Percentiles rank a stretch among this genome's conserved stretches.
Evolutionary conservation across 2,888 invertebrate genomes (phyloP).

Genomic region (Cheilosia soror): DNA sequence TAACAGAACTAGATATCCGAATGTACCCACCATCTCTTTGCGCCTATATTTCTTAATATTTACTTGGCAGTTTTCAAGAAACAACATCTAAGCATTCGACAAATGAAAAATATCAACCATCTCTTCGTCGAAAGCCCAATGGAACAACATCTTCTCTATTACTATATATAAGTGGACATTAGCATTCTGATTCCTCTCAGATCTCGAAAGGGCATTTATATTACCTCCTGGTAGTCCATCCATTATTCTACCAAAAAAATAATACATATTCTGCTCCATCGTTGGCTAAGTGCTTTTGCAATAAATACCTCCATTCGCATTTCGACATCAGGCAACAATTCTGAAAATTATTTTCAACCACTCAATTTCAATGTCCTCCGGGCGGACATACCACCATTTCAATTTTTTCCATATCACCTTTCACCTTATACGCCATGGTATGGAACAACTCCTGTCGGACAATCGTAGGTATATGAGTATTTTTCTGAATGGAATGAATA

Average conservation of each 20-base stretch:
- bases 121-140: too few species aligned
- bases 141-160: too few species aligned
- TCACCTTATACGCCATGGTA: constrained; percentile 42
- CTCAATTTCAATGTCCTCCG: constrained; percentile 48
- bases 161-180: too few species aligned
- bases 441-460: constrained; percentile 41
- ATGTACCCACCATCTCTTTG: too few species aligned
- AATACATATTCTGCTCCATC: not conserved
- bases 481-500: constrained; percentile 69
- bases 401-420: constrained; percentile 67
- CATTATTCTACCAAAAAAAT: constrained; percentile 1
- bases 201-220: too few species aligned
- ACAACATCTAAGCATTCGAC: too few species aligned
- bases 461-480: constrained; percentile 11
- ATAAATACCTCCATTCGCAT: constrained; percentile 27
- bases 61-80: too few species aligned
- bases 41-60: too few species aligned
- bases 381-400: constrained; percentile 56
- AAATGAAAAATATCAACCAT: too few species aligned
- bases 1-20: too few species aligned
- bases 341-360: constrained; percentile 31
- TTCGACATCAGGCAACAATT: constrained; percentile 36
- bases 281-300: constrained; percentile 12
- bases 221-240: not conserved
- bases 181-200: too few species aligned